Evolutionary conservation across 2,113 vertebrate species (phyloP), one percentile per base, ranked within the genome.

Genomic region (Scomber colias): DNA sequence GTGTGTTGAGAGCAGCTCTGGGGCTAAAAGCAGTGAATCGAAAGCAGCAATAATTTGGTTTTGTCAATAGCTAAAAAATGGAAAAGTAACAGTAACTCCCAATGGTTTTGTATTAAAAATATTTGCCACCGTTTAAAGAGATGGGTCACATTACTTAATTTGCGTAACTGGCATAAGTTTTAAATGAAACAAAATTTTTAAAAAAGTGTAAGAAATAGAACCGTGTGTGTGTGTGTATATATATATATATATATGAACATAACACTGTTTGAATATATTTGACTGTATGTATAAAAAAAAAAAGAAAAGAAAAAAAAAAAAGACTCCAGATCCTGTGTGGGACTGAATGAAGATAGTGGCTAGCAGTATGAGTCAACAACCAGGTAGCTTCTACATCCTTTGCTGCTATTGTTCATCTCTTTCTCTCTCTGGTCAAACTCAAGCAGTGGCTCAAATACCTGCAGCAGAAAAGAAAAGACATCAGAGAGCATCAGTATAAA

Each of bases 201-300:
- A 27, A 67, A 78, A 45, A 35, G 57, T 63, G 9, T 44, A 74
- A 66, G 45, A 75, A 88, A 84, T 2, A 71, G 59, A 89, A 85
- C 76, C 17, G 15, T 87, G 67, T 79, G 87, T 44, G 16, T 14
- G 15, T 87, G 67, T 79, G 87, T 44, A 6, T 14, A 16, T 61
- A 15, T 61, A 61, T 61, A 89, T 89, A 92, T 86, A 92, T 89
- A 92, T 83, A 90, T 87, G 89, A 88, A 83, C 53, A 64, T 88
- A 94, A 92, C 85, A 93, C 89, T 90, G 87, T 81, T 85, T 90
- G 86, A 78, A 90, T 90, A 90, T 90, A 90, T n/a, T 81, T 73
- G 60, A 71, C 45, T 89, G 74, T 65, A 83, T 67, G 66, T 79
- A 80, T 79, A 49, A 45, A 60, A 62, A 83, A 83, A 72, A 77